Conservation (phyloP, 2,888 invertebrate genomes). For the Thyatira batis region DNA sequence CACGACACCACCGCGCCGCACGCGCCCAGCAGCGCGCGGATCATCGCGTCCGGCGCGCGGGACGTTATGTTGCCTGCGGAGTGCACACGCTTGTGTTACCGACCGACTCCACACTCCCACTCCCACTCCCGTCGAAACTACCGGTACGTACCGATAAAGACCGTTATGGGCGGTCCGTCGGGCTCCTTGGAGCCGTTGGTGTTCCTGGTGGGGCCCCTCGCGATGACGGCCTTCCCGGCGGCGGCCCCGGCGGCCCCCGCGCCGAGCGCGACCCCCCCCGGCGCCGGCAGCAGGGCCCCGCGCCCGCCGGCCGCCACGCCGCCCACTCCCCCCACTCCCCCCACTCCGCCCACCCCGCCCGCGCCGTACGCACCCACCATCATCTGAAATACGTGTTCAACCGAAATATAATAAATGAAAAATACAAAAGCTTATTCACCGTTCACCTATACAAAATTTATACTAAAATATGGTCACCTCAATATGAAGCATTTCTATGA, state of each 20-base stretch:
- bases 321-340: constrained; percentile 36
- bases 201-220: constrained; percentile 60
- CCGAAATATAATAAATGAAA: not conserved
- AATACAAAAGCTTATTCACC: no score
- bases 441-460: no score
- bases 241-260: constrained; percentile 54
- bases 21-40: constrained; percentile 93
- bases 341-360: constrained; percentile 27
- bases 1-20: constrained; percentile 98
- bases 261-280: constrained; percentile 28
- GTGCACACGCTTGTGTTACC: not conserved
- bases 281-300: constrained; percentile 49
- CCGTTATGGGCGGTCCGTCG: constrained; percentile 95
- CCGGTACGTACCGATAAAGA: constrained; percentile 90
- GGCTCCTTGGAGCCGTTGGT: constrained; percentile 65
- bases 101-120: constrained; percentile 10
- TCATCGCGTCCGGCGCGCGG: constrained; percentile 96
- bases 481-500: no score
- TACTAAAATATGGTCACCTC: no score
- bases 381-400: constrained; percentile 53
- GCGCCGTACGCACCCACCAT: constrained; percentile 72
- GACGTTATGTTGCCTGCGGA: constrained; percentile 86
- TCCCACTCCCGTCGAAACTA: not conserved
- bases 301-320: constrained; percentile 33
- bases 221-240: constrained; percentile 54